Base-by-base conservation (phyloP, 2,797 vertebrate genomes). In the Poeciliopsis turneri region DNA sequence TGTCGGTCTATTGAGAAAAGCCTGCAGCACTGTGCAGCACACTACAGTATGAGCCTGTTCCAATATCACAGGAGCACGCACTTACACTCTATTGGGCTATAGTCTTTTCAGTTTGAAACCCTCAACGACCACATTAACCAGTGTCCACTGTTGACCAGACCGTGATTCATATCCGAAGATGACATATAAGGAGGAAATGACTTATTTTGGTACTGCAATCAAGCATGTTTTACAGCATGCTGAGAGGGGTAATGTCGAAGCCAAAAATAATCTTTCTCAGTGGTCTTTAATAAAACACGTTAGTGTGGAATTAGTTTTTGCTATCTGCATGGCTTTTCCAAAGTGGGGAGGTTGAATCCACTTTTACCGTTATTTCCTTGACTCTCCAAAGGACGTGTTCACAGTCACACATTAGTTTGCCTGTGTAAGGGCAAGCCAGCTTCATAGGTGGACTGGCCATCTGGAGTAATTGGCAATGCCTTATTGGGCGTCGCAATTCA, bases 1-100 rank as follows among this genome's bases (percentile, higher is more conserved):
- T 85, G 90, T 88, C 81, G 83, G 91, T 89, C 89, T 83, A 80
- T 83, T 91, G 85, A 88, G 85, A 82, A 81, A 82, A 86, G 80
- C 87, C 86, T 90, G 88, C 88, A 81, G 88, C 80, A 88, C 57
- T 70, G 77, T 80, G 78, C 79, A 68, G 53, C 74, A 72, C 72
- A 72, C 74, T 69, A 70, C 41, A 45, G 68, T 77, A 75, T 3
- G 2, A 53, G 73, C 78, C 64, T 76, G 76, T 64, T 76, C 73
- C 66, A 71, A 76, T 72, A 57, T 82, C 74, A 84, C 68, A 23
- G 11, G 28, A 70, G 72, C 59, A 72, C 61, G 61, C 23, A 43
- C 41, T 70, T n/a, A 45, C 23, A 70, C 13, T 70, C 68, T 70
- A 8, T 70, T 41, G 64, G 30, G 64, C 9, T 68, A 68, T 41